A percentile compares a stretch with the other conserved stretches of the same genome.
These are phyloP conservation scores for Gastracanthus pulcherrimus DNA, from an alignment of 2,888 invertebrate species.

Conservation along the genomic window DNA sequence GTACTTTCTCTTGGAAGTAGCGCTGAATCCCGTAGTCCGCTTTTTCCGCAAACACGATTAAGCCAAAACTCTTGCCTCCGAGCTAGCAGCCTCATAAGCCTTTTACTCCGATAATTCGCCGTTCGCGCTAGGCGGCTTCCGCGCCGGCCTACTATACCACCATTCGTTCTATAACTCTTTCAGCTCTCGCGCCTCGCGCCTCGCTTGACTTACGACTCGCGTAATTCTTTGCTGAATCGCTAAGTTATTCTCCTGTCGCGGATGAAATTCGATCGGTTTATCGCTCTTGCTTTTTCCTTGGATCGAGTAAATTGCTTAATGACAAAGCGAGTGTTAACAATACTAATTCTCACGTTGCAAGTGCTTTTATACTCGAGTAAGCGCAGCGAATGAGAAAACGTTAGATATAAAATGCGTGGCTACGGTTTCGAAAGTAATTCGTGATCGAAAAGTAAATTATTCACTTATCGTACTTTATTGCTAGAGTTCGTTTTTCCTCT, in stretches of 20 bases:
- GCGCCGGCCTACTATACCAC: slow-evolving; percentile 29
- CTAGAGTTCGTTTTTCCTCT: not conserved
- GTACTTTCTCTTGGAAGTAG: slow-evolving; percentile 7
- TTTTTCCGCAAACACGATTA: slow-evolving; percentile 75
- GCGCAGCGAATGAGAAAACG: too few species aligned
- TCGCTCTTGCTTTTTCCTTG: slow-evolving; percentile 30
- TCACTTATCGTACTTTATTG: not conserved
- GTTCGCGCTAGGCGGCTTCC: slow-evolving; percentile 46
- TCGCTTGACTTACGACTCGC: slow-evolving; percentile 51
- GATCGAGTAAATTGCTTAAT: too few species aligned
- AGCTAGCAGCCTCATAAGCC: slow-evolving; percentile 61
- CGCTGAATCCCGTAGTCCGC: slow-evolving; percentile 73
- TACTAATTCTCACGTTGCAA: too few species aligned
- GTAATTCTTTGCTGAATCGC: slow-evolving; percentile 36
- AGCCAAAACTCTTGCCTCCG: slow-evolving; percentile 69
- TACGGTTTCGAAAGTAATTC: too few species aligned
- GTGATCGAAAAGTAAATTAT: too few species aligned
- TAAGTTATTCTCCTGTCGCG: slow-evolving; percentile 9
- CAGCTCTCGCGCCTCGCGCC: not conserved
- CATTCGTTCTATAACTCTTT: slow-evolving; percentile 39
- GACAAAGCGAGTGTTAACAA: too few species aligned
- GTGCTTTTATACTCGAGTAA: too few species aligned
- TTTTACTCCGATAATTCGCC: slow-evolving; percentile 58
- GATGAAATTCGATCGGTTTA: slow-evolving; percentile 10
- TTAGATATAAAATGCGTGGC: too few species aligned